These are phyloP conservation scores for Laspeyria flexula DNA, from an alignment of 2,888 invertebrate genomes.

Conservation along the genomic window DNA sequence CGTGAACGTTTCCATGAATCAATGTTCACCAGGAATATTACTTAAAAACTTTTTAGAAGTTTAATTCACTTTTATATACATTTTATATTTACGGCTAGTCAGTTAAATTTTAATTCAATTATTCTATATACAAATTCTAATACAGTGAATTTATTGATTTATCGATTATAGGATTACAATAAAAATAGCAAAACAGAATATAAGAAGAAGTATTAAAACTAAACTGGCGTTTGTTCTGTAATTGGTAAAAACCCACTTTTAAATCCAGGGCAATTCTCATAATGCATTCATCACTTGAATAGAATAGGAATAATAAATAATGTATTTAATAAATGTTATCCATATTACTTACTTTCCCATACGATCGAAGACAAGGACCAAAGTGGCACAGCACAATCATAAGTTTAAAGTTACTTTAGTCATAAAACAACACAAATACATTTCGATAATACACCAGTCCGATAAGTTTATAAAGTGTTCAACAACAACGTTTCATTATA, in stretches of 20 bases:
- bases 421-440: slow-evolving; percentile 53
- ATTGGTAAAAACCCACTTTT: too few species aligned
- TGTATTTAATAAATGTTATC: slow-evolving; percentile 1
- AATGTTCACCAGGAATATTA: slow-evolving; percentile 16
- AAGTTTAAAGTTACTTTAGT: slow-evolving; percentile 60
- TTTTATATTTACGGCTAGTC: background rate
- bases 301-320: background rate
- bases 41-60: slow-evolving; percentile 11
- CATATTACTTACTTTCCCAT: slow-evolving; percentile 71
- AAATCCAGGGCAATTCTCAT: too few species aligned
- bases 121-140: too few species aligned
- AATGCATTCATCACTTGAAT: too few species aligned
- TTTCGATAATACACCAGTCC: slow-evolving; percentile 50
- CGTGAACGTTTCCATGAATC: slow-evolving; percentile 8
- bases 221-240: too few species aligned
- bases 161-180: too few species aligned
- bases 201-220: too few species aligned
- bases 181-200: too few species aligned
- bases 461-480: slow-evolving; percentile 44
- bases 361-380: slow-evolving; percentile 62
- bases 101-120: too few species aligned
- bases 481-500: slow-evolving; percentile 48
- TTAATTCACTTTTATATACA: background rate
- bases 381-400: slow-evolving; percentile 72
- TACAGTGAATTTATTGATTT: too few species aligned